Percentiles rank a stretch among this genome's conserved stretches.
These are phyloP conservation scores for Brachionus manjavacas DNA, from an alignment of 1,140 invertebrate species.

Conservation along the genomic window DNA sequence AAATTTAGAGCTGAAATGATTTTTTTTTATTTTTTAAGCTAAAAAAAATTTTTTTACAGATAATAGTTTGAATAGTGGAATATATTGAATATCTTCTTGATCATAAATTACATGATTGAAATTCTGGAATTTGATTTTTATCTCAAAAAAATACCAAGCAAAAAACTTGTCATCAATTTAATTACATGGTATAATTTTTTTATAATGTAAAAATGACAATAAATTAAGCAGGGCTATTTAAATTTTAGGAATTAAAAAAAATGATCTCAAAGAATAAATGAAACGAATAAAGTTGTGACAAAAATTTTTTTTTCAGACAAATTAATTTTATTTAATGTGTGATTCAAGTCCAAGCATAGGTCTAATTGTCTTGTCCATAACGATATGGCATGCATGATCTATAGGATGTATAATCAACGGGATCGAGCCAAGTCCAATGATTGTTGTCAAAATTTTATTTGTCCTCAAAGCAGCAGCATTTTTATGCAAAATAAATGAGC, in stretches of 20 bases:
- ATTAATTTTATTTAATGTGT: not conserved
- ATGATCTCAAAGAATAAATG: too few relatives aligned
- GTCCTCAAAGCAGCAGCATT: constrained; percentile 58
- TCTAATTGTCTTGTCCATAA: constrained; percentile 70
- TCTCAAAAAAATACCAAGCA: not conserved
- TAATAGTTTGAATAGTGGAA: too few relatives aligned
- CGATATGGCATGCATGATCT: constrained; percentile 70
- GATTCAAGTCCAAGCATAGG: not conserved
- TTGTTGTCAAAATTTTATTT: constrained; percentile 66
- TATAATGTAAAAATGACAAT: too few relatives aligned
- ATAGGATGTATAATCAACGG: constrained; percentile 89
- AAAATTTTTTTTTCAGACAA: not conserved
- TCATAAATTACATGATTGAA: not conserved
- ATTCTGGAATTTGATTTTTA: not conserved
- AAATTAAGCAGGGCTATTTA: not conserved
- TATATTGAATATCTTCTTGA: too few relatives aligned
- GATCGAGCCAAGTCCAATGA: constrained; percentile 74
- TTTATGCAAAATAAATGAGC: constrained; percentile 61
- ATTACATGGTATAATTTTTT: too few relatives aligned
- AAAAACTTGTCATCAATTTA: not conserved
- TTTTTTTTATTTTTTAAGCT: not conserved
- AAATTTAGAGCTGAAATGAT: not conserved
- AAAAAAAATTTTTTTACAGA: too few relatives aligned
- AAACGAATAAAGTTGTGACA: too few relatives aligned
- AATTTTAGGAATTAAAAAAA: not conserved